phyloP scores from a whole-genome alignment of 2,888 invertebrate species.

The Atherix ibis region DNA sequence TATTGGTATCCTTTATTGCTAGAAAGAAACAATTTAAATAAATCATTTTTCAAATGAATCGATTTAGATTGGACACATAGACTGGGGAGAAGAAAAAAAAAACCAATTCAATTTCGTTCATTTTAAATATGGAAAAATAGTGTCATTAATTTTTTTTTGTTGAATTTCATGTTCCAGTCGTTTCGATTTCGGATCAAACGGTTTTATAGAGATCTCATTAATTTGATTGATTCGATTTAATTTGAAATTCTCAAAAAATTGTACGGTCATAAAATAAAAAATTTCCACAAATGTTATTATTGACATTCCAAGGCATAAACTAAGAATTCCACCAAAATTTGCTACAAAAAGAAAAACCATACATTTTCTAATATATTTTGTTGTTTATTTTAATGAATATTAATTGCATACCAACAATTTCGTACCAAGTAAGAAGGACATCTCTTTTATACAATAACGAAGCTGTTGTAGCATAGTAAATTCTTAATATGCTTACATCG shows the following conservation, averaged over 20 bases:
- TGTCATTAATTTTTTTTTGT: too few species aligned
- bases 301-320: slow-evolving; percentile 41
- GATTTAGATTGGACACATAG: too few species aligned
- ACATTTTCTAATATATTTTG: neutral
- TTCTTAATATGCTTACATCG: slow-evolving; percentile 8
- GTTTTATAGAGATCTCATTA: too few species aligned
- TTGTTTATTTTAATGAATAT: slow-evolving; percentile 28
- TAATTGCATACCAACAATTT: slow-evolving; percentile 40
- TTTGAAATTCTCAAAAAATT: slow-evolving; percentile 21
- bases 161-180: too few species aligned
- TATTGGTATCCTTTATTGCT: too few species aligned
- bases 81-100: too few species aligned
- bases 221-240: too few species aligned
- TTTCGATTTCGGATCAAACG: too few species aligned
- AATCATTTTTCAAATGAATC: too few species aligned
- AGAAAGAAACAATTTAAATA: too few species aligned
- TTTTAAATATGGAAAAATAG: too few species aligned
- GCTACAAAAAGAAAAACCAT: slow-evolving; percentile 28
- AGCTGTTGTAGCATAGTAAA: slow-evolving; percentile 16
- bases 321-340: slow-evolving; percentile 40
- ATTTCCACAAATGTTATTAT: slow-evolving; percentile 37
- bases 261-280: slow-evolving; percentile 35
- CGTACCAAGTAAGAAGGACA: slow-evolving; percentile 40
- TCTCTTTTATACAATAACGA: slow-evolving; percentile 37
- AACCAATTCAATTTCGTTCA: too few species aligned